These are phyloP conservation scores for Enteromius radiatus DNA, from an alignment of 2,797 vertebrate species.

Conservation along the genomic window DNA sequence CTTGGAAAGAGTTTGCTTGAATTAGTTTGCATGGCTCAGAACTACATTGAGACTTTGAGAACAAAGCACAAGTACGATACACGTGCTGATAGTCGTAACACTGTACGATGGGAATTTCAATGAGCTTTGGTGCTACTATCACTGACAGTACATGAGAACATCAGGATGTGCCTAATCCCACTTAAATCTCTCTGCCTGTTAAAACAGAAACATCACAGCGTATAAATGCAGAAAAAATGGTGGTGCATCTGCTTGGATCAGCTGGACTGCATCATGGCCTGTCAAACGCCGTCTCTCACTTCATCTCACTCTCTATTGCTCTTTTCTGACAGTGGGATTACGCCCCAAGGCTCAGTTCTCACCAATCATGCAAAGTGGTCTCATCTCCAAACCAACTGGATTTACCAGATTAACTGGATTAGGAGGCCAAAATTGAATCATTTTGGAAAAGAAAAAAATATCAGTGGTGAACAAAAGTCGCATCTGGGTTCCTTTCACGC, in stretches of 20 bases:
- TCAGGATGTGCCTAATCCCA: constrained; percentile 33
- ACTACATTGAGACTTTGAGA: constrained; percentile 1
- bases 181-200: constrained; percentile 38
- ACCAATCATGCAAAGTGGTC: constrained; percentile 28
- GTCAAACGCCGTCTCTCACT: background rate
- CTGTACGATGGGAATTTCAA: constrained; percentile 15
- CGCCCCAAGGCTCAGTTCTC: background rate
- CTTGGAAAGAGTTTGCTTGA: background rate
- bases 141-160: constrained; percentile 26
- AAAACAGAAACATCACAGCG: constrained; percentile 3
- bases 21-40: background rate
- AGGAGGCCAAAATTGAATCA: constrained; percentile 18
- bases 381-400: constrained; percentile 34
- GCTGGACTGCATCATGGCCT: background rate
- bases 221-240: background rate
- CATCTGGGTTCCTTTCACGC: background rate
- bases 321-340: constrained; percentile 17
- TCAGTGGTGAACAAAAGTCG: background rate
- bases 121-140: constrained; percentile 14
- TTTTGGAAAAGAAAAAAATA: constrained; percentile 7
- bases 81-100: background rate
- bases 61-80: background rate
- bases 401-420: constrained; percentile 32
- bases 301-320: background rate
- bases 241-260: background rate